Evolutionary conservation across 2,797 vertebrate species (phyloP), one percentile per base, ranked within the genome.

Genomic region (Allobates femoralis): DNA sequence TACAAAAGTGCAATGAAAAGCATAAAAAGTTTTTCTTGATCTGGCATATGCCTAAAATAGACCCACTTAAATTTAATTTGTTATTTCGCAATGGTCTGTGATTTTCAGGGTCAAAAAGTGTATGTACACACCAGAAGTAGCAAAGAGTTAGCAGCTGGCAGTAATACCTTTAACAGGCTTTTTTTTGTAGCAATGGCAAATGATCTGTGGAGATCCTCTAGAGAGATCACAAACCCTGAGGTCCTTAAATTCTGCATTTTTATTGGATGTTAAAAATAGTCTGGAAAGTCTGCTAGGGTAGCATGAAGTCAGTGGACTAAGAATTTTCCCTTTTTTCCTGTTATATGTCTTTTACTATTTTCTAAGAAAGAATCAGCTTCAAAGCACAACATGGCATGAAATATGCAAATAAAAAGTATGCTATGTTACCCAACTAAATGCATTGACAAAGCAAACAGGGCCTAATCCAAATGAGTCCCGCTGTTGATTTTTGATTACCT

Each of bases 81-180:
- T 30, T 69, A 26, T 26, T 62, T 26, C 12, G n/a, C 60, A 62
- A 69, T 37, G 66, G 19, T 37, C 66, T 23, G 30, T 69, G 2
- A 69, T 69, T 69, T 69, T 69, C 28, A 69, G 32, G 66, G 66
- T 37, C 66, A 69, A 69, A 34, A 69, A 69, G 18, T 34, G 18
- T 69, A 69, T 18, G 14, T 67, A 67, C 32, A 67, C 30, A 32
- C 64, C 18, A 32, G 64, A 32, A 32, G 18, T 37, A 69, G 66
- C 32, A 69, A 10, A 69, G 66, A 69, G 14, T 28, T 16, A 30
- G 66, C 18, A 69, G 66, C 66, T 69, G 18, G 32, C n/a, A 28
- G 60, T 21, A 21, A 37, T 19, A 69, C 2, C 66, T 34, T 69
- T 69, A 69, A 34, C 66, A 69, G 66, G 14, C 60, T 23, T 62